phyloP scores from a whole-genome alignment of 2,888 invertebrate species.

The Neria commutata region DNA sequence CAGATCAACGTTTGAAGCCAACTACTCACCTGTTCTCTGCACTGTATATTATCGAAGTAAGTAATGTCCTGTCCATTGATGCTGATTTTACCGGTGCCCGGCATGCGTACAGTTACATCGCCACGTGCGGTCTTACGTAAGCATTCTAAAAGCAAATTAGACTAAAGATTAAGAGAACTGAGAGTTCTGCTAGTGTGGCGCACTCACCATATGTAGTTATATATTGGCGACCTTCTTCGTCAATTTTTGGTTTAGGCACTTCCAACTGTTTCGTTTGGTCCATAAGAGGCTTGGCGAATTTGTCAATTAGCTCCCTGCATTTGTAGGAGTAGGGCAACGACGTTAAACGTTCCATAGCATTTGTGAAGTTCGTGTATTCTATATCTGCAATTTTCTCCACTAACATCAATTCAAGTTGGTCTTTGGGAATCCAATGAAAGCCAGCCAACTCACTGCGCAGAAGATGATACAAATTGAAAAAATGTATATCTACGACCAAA shows the following conservation, averaged over 20 bases:
- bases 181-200: slow-evolving; percentile 9
- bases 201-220: slow-evolving; percentile 71
- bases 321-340: slow-evolving; percentile 75
- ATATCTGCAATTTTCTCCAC: slow-evolving; percentile 72
- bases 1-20: too few relatives aligned
- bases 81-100: slow-evolving; percentile 82
- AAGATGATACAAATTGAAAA: neutral
- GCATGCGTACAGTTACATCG: slow-evolving; percentile 77
- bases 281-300: slow-evolving; percentile 69
- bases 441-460: slow-evolving; percentile 64
- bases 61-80: slow-evolving; percentile 80
- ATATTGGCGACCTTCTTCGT: slow-evolving; percentile 73
- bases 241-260: slow-evolving; percentile 73
- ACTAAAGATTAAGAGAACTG: slow-evolving; percentile 3
- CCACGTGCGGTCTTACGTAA: slow-evolving; percentile 75
- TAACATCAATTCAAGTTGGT: slow-evolving; percentile 68
- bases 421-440: slow-evolving; percentile 71
- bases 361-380: slow-evolving; percentile 75
- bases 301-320: slow-evolving; percentile 75
- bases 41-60: slow-evolving; percentile 75
- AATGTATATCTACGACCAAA: neutral
- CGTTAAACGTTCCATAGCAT: slow-evolving; percentile 73
- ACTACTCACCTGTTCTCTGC: slow-evolving; percentile 79
- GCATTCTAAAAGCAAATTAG: slow-evolving; percentile 65
- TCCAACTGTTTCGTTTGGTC: slow-evolving; percentile 67